Evolutionary conservation across 2,888 invertebrate species (phyloP), one percentile per base, ranked within the genome.

Genomic region (Junonia oenone): DNA sequence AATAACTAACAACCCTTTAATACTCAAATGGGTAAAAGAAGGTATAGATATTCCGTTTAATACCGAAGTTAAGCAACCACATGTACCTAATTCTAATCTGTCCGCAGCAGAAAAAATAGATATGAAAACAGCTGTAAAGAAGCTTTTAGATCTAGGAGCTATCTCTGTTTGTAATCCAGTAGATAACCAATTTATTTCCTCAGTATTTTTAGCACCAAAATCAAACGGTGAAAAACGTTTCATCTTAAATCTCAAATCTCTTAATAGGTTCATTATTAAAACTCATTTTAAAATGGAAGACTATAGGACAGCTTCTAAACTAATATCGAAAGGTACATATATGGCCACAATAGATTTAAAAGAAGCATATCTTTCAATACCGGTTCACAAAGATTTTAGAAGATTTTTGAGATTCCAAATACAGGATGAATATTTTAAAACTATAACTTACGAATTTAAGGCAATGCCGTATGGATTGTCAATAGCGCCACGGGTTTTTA

Each of bases 271-370:
- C 43, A 38, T 62, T n/a, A 2, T 11, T 2, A 11, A 6, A 31
- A 11, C 11, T 8, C 59, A 59, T 51, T 59, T 59, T 46, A 62
- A 62, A 51, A 53, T 62, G 35, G 55, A 57, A 22, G 55, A 57
- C 26, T 46, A 53, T 17, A 45, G 50, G 5, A 57, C 55, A 22
- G 40, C 46, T 2, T n/a, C 45, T 43, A 57, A 57, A 38, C 9
- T 62, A 13, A 26, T 58, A 22, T 13, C 51, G 22, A 37, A 31
- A 31, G 11, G 48, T 15, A 33, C 35, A 46, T 58, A 37, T 19
- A 46, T 61, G 51, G 40, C 54, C 5, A 51, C 48, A 9, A 26
- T 58, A 1, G 58, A 58, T 13, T 33, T 58, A 15, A 58, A 56
- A 29, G 56, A 58, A 6, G 51, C 56, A 33, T 58, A 58, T 43